Base-by-base conservation (phyloP, 2,888 invertebrate species). In the Bellardia pandia region DNA sequence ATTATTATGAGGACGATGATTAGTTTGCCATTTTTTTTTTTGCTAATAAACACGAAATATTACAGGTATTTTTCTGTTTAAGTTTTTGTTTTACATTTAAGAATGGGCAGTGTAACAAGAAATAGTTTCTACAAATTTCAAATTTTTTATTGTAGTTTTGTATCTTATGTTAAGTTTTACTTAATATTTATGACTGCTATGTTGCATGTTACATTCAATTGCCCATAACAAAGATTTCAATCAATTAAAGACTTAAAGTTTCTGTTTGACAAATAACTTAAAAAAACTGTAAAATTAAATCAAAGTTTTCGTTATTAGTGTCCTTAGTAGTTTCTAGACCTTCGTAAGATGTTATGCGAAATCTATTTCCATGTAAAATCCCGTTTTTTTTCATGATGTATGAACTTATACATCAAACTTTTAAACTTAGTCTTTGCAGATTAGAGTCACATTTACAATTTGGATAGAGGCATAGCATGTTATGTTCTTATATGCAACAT, bases 181-280 rank as follows among this genome's bases (percentile, higher is more conserved):
- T 4, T 51, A 1, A 51, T 51, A 45, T 45, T 45, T 45, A 45
- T 45, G 45, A 45, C 13, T 45, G 45, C 1, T 16, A 2, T 23
- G 56, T 72, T 56, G 72, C 72, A 72, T 72, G 72, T 53, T 16
- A 72, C 72, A 72, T 42, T 56, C 72, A 72, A 72, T 16, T 40
- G n/a, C 56, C 6, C 16, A 23, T 40, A 40, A 23, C 13, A 13
- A 16, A 40, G 56, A 72, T 56, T 72, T 11, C 56, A 40, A 72
- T 72, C 56, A 72, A n/a, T 42, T 40, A 42, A 72, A 40, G 16
- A 56, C 9, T 45, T 66, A 9, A 42, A 45, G 66, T 45, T 66
- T 66, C 66, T 66, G 66, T 42, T 66, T 66, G 45, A 13, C 13
- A 45, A 45, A 45, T 45, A 45, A 45, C 13, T 1, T 45, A 11